Evolutionary conservation across 2,113 vertebrate genomes (phyloP), one percentile per base, ranked within the genome.

Genomic region (Grammomys dolichurus): DNA sequence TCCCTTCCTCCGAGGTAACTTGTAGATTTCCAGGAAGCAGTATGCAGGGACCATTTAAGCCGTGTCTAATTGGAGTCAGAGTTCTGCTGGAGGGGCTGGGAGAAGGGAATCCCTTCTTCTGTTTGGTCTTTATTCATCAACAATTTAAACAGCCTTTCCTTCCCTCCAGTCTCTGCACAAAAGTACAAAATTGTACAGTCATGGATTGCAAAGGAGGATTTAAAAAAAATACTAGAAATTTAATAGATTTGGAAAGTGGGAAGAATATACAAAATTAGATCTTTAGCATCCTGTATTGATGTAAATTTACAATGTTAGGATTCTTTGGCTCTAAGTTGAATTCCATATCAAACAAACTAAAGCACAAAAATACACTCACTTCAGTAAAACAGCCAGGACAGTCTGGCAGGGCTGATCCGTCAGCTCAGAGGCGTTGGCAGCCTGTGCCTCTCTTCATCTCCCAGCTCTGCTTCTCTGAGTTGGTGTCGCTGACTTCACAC

Each of bases 161-260:
- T 13, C 36, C 6, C 36, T 43, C 75, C 43, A 65, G 40, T 56
- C 11, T 60, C 11, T 3, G 5, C 4, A n/a, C 63, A 63, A 84
- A 89, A 90, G 54, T 73, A 40, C 46, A 69, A 92, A 93, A 19
- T 4, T 78, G 6, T 78, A 67, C 3, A 26, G 26, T 78, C 67
- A 70, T n/a, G 28, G 75, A 28, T 67, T 93, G 40, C 48, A 87
- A 87, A 7, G 22, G 43, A 54, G 60, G 9, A 17, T 28, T 65
- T 87, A 16, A 48, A 48, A 80, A 82, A 51, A 72, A 54, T 86
- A 43, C 58, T 94, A 22, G 36, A 93, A 69, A 65, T 88, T 56
- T 67, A 90, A 87, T n/a, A 63, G 70, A 65, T 75, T 90, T 77
- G 82, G 90, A 93, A 91, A 87, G 1, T 92, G 24, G 48, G 28